Percentiles rank a stretch among this genome's conserved stretches.
These are phyloP conservation scores for Hycleus phaleratus DNA, from an alignment of 1,140 invertebrate genomes.

Conservation along the genomic window DNA sequence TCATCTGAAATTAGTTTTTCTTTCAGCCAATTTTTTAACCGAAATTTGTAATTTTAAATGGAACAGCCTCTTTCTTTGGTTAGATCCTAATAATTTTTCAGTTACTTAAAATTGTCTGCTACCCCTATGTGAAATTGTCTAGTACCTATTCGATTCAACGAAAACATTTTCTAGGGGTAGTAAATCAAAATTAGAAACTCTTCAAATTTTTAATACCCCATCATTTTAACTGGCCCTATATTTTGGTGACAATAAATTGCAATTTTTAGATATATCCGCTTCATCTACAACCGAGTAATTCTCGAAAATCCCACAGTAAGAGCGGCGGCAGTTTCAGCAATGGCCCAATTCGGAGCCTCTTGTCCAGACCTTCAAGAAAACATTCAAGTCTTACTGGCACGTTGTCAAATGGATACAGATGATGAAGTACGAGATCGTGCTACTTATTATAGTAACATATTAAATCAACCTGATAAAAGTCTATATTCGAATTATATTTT, in stretches of 20 bases:
- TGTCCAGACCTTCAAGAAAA: constrained; percentile 88
- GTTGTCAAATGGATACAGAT: constrained; percentile 94
- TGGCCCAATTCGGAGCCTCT: constrained; percentile 95
- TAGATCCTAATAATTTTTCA: too few species aligned
- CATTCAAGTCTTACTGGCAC: constrained; percentile 69
- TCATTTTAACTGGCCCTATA: too few species aligned
- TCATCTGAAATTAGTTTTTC: too few species aligned
- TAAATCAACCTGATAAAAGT: constrained; percentile 55
- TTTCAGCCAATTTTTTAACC: too few species aligned
- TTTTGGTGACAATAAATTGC: background rate
- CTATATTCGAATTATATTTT: constrained; percentile 82
- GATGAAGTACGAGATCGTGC: constrained; percentile 98
- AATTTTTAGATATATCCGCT: constrained; percentile 78
- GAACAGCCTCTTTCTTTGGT: too few species aligned
- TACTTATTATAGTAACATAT: constrained; percentile 89
- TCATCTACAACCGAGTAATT: constrained; percentile 98
- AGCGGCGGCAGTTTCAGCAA: constrained; percentile 92
- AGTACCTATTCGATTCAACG: too few species aligned
- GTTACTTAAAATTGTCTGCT: background rate
- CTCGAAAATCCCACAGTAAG: constrained; percentile 91
- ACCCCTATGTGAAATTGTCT: too few species aligned
- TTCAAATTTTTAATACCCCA: too few species aligned
- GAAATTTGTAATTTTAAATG: too few species aligned
- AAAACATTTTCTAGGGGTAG: too few species aligned
- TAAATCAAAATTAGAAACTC: too few species aligned